A percentile compares a stretch with the other conserved stretches of the same genome.
These are phyloP conservation scores for Emydoidea blandingii DNA, from an alignment of 2,797 vertebrate genomes.

Conservation along the genomic window DNA sequence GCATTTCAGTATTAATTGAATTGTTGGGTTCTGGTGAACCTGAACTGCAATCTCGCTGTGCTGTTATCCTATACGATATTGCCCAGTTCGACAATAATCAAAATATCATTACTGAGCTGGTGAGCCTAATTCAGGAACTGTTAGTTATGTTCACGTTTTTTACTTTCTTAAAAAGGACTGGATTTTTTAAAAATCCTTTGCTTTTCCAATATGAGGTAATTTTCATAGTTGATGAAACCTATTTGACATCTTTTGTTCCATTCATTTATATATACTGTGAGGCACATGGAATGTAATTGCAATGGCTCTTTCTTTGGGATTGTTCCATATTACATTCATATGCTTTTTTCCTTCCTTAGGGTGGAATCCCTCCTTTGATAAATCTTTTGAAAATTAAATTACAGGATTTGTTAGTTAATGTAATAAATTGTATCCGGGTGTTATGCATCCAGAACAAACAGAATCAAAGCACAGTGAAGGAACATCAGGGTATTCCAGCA, in stretches of 20 bases:
- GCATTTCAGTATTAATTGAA: constrained; percentile 74
- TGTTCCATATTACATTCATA: neutral
- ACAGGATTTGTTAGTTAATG: constrained; percentile 81
- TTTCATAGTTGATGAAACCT: neutral
- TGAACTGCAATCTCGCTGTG: constrained; percentile 81
- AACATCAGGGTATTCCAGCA: constrained; percentile 74
- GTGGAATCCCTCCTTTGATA: constrained; percentile 78
- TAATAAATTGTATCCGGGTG: constrained; percentile 79
- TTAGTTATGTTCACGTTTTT: neutral
- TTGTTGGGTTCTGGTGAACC: constrained; percentile 72
- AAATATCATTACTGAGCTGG: constrained; percentile 74
- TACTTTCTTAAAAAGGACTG: neutral
- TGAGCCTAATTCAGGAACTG: constrained; percentile 51
- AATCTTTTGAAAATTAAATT: constrained; percentile 75
- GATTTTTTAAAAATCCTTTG: neutral
- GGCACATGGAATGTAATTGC: neutral
- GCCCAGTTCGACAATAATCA: constrained; percentile 71
- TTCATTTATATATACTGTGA: neutral
- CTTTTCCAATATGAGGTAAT: neutral
- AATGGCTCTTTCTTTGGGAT: neutral
- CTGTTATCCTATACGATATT: constrained; percentile 81
- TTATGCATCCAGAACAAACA: constrained; percentile 73
- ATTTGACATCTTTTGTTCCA: neutral
- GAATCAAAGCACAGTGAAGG: constrained; percentile 76
- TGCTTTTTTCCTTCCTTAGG: constrained; percentile 64